Evolutionary conservation across 2,797 vertebrate genomes (phyloP).

Genomic region (Bradypodion pumilum): DNA sequence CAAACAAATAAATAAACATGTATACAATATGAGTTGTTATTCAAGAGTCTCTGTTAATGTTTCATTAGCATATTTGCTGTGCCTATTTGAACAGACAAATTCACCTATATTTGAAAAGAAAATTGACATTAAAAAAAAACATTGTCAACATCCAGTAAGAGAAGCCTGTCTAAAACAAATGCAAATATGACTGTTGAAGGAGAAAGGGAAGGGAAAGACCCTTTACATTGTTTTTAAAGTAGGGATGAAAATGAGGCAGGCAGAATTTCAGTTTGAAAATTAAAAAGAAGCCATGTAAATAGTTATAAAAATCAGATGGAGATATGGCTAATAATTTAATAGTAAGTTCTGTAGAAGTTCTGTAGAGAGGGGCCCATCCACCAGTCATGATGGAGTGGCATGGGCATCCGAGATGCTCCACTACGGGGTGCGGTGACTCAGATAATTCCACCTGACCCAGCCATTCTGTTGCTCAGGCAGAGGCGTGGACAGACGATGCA

Average conservation of each 20-base stretch:
- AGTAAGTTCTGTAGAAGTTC: not conserved
- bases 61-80: conserved; percentile 42
- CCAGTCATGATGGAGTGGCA: too few relatives aligned
- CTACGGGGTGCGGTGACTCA: too few relatives aligned
- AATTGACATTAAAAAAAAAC: not conserved
- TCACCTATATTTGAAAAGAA: conserved; percentile 34
- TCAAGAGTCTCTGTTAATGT: conserved; percentile 42
- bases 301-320: not conserved
- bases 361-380: too few relatives aligned
- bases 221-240: conserved; percentile 25
- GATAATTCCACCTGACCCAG: too few relatives aligned
- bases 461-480: too few relatives aligned
- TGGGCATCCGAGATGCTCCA: too few relatives aligned
- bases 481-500: too few relatives aligned
- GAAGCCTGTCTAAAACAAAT: conserved; percentile 46
- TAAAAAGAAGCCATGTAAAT: conserved; percentile 3
- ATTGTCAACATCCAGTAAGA: conserved; percentile 29
- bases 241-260: conserved; percentile 23
- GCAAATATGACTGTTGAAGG: not conserved
- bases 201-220: not conserved
- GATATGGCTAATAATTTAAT: not conserved
- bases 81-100: conserved; percentile 19
- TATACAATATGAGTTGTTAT: conserved; percentile 16
- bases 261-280: conserved; percentile 12
- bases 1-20: conserved; percentile 30